phyloP scores from a whole-genome alignment of 1,140 invertebrate genomes.

The Drosophila pruinosa region DNA sequence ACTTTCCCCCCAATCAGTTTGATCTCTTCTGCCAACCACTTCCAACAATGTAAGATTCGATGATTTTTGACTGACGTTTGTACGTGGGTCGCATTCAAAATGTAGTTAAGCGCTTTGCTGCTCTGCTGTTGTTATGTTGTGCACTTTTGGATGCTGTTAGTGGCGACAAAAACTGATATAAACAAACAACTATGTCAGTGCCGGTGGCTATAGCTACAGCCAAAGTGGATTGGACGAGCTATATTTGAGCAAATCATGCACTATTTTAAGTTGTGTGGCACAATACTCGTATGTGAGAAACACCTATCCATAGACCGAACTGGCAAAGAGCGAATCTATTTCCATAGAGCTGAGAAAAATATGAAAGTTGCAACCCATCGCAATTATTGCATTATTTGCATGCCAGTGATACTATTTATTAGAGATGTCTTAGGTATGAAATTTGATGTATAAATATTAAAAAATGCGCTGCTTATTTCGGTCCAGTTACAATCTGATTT shows the following conservation, averaged over 20 bases:
- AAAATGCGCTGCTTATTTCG: not conserved
- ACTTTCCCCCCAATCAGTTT: slow-evolving; percentile 10
- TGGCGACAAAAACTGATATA: slow-evolving; percentile 43
- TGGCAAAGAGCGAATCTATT: not conserved
- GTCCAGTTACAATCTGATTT: slow-evolving; percentile 10
- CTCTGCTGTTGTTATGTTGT: slow-evolving; percentile 1
- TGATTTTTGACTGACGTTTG: slow-evolving; percentile 65
- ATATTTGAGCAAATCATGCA: slow-evolving; percentile 47
- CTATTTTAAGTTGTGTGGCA: slow-evolving; percentile 25
- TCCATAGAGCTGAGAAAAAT: not conserved
- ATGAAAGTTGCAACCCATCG: slow-evolving; percentile 56
- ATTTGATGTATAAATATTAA: slow-evolving; percentile 8
- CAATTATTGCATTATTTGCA: slow-evolving; percentile 78
- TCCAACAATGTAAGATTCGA: slow-evolving; percentile 58
- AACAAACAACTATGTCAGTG: slow-evolving; percentile 48
- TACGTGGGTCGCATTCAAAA: slow-evolving; percentile 64
- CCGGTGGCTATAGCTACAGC: slow-evolving; percentile 31
- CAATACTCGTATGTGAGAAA: no score
- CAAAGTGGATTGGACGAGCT: slow-evolving; percentile 52
- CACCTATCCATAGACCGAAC: slow-evolving; percentile 12
- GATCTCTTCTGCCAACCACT: not conserved
- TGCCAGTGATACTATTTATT: slow-evolving; percentile 77
- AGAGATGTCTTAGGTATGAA: slow-evolving; percentile 61
- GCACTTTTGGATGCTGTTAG: not conserved
- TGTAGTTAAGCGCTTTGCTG: slow-evolving; percentile 28